Conservation (phyloP, 1,140 invertebrate genomes). For the Drosophila ficusphila region DNA sequence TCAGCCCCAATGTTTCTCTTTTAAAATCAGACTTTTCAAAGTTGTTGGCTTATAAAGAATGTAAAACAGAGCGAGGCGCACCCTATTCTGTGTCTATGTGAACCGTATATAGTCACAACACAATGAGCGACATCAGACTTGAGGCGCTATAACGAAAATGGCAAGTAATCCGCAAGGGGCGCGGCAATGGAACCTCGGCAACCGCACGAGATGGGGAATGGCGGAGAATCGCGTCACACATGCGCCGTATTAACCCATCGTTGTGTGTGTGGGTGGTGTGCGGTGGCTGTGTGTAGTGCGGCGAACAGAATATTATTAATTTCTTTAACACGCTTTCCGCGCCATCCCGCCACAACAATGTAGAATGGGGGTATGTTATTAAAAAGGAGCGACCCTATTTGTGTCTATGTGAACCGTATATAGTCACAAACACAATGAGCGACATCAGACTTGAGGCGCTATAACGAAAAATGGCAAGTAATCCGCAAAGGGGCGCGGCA, state of each 20-base stretch:
- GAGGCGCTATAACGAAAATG: constrained; percentile 56
- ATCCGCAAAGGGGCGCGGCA: constrained; percentile 31
- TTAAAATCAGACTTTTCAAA: no score
- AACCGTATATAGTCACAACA: constrained; percentile 38
- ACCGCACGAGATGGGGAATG: constrained; percentile 49
- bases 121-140: constrained; percentile 46
- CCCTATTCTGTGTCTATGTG: constrained; percentile 5
- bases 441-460: constrained; percentile 45
- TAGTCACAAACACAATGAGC: constrained; percentile 52
- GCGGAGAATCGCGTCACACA: constrained; percentile 65
- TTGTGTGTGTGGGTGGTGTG: constrained; percentile 3
- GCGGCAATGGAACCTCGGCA: constrained; percentile 41
- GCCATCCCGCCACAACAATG: constrained; percentile 65
- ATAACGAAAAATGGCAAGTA: constrained; percentile 59
- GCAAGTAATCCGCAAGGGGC: constrained; percentile 46
- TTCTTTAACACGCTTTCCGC: constrained; percentile 67
- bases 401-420: constrained; percentile 14
- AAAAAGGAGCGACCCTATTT: no score
- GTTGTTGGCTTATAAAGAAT: no score
- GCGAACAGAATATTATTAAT: constrained; percentile 77
- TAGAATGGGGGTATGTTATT: no score
- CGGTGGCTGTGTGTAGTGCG: constrained; percentile 14
- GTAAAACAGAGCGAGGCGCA: no score
- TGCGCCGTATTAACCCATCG: constrained; percentile 67
- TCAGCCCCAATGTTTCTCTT: no score